Conservation (phyloP, 2,888 invertebrate genomes). For the Eretmocerus hayati region DNA sequence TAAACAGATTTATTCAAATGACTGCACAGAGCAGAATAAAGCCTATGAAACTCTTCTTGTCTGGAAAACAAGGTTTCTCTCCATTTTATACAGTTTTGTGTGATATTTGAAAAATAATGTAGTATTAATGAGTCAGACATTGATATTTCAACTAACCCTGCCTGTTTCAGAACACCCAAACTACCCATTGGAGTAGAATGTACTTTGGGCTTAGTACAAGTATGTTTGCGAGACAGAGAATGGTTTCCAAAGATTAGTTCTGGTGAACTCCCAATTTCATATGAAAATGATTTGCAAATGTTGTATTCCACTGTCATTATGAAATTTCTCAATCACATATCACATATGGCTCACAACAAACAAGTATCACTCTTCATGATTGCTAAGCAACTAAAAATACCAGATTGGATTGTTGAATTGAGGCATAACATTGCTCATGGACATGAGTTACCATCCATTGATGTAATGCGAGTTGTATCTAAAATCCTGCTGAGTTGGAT, state of each 20-base stretch:
- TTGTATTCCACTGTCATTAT: slow-evolving; percentile 60
- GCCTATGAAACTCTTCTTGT: slow-evolving; percentile 36
- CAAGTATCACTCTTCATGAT: slow-evolving; percentile 52
- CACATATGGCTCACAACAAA: slow-evolving; percentile 52
- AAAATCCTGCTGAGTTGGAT: slow-evolving; percentile 63
- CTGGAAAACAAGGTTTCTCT: slow-evolving; percentile 42
- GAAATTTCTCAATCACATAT: slow-evolving; percentile 60
- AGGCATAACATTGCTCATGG: slow-evolving; percentile 74
- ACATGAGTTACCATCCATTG: slow-evolving; percentile 59
- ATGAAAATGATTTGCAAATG: slow-evolving; percentile 50
- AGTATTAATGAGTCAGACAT: neutral
- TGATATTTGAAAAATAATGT: too few species aligned
- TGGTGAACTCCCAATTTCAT: slow-evolving; percentile 32
- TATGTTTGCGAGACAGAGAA: slow-evolving; percentile 38
- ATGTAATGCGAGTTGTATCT: slow-evolving; percentile 57
- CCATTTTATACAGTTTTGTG: neutral
- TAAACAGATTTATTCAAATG: slow-evolving; percentile 38
- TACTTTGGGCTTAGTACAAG: slow-evolving; percentile 39
- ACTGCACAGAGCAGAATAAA: slow-evolving; percentile 31
- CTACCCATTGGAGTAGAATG: slow-evolving; percentile 41
- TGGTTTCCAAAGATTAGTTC: slow-evolving; percentile 35
- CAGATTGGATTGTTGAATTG: slow-evolving; percentile 72
- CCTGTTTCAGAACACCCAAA: slow-evolving; percentile 34
- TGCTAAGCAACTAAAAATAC: slow-evolving; percentile 61
- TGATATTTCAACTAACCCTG: neutral